These are phyloP conservation scores for Drosophila buzzatii DNA, from an alignment of 2,888 invertebrate species.

Conservation along the genomic window DNA sequence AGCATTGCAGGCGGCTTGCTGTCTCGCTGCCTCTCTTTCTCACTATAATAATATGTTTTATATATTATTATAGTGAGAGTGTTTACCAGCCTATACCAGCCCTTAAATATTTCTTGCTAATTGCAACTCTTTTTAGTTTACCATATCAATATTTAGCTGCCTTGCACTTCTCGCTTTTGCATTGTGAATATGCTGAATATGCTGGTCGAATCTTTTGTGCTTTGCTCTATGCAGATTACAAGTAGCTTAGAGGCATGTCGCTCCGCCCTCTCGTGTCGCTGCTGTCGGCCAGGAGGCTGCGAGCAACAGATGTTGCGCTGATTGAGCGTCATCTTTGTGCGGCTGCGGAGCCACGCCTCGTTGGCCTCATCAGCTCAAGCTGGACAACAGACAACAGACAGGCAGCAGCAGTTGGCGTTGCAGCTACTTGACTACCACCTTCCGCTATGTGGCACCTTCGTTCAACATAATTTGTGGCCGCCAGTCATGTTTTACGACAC, in stretches of 20 bases:
- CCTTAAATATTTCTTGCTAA: slow-evolving; percentile 2
- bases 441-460: slow-evolving; percentile 62
- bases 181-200: background rate
- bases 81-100: too few species aligned
- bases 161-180: slow-evolving; percentile 19
- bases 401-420: slow-evolving; percentile 8
- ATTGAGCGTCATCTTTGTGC: slow-evolving; percentile 63
- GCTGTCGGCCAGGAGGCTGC: slow-evolving; percentile 58
- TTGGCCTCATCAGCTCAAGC: slow-evolving; percentile 52
- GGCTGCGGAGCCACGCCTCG: slow-evolving; percentile 60
- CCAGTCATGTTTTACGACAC: slow-evolving; percentile 71
- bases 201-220: background rate
- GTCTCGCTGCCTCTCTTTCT: too few species aligned
- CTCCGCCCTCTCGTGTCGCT: slow-evolving; percentile 62
- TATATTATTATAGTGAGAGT: background rate
- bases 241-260: slow-evolving; percentile 37
- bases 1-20: too few species aligned
- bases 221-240: slow-evolving; percentile 51
- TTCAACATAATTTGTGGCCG: slow-evolving; percentile 76
- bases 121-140: slow-evolving; percentile 20
- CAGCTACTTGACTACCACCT: slow-evolving; percentile 74
- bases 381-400: slow-evolving; percentile 3
- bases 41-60: too few species aligned
- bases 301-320: slow-evolving; percentile 68
- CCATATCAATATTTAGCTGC: background rate